Conservation (phyloP, 1,140 invertebrate species). For the Drosophila sucinea region DNA sequence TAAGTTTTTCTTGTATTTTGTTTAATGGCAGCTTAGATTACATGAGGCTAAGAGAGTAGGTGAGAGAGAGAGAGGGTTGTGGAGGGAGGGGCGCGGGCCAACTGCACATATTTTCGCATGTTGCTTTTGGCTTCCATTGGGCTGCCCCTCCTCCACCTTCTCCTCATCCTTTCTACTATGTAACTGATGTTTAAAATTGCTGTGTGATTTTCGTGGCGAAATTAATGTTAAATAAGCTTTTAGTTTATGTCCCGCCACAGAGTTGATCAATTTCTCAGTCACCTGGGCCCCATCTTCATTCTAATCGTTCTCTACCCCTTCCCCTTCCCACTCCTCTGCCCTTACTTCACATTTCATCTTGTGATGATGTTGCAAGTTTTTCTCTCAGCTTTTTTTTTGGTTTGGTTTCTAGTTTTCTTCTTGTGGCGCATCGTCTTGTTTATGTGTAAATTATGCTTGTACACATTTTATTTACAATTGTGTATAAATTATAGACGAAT, state of each 20-base stretch:
- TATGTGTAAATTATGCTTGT: conserved; percentile 82
- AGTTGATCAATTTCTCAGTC: conserved; percentile 81
- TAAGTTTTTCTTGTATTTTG: conserved; percentile 82
- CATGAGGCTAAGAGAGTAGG: conserved; percentile 53
- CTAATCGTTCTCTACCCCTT: conserved; percentile 33
- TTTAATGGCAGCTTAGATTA: conserved; percentile 82
- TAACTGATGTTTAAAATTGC: conserved; percentile 80
- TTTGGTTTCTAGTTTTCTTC: conserved; percentile 7
- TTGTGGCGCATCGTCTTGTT: conserved; percentile 60
- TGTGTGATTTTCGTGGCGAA: conserved; percentile 81
- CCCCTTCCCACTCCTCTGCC: conserved; percentile 12
- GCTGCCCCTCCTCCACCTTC: neutral
- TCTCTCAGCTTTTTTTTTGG: conserved; percentile 33
- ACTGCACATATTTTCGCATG: conserved; percentile 59
- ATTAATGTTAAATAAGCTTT: conserved; percentile 82
- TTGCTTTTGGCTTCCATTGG: conserved; percentile 63
- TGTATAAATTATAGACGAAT: conserved; percentile 80
- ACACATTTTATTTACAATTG: conserved; percentile 80
- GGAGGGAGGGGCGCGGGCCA: neutral
- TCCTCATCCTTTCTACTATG: conserved; percentile 25
- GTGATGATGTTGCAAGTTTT: conserved; percentile 58
- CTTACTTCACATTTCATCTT: conserved; percentile 20
- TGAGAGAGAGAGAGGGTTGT: neutral
- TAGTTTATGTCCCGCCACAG: conserved; percentile 80
- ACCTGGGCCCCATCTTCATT: conserved; percentile 62